A percentile compares a stretch with the other conserved stretches of the same genome.
Conservation (phyloP, 2,797 vertebrate species). For the Meda fulgida region DNA sequence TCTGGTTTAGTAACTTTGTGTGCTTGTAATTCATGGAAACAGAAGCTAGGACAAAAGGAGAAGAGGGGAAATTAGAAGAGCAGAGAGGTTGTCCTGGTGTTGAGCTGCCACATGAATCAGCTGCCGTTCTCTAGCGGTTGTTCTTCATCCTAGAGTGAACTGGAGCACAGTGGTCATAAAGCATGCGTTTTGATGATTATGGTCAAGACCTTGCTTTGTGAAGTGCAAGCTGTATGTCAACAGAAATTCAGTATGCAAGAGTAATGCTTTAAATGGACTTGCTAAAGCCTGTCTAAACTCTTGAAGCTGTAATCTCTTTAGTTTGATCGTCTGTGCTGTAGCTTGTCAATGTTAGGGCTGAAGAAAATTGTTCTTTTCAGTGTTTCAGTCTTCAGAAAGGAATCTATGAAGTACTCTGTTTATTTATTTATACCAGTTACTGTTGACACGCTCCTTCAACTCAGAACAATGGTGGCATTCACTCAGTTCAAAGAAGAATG, state of each 20-base stretch:
- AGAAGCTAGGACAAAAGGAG: conserved; percentile 5
- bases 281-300: neutral
- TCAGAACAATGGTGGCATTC: conserved; percentile 28
- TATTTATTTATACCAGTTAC: conserved; percentile 29
- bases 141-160: conserved; percentile 21
- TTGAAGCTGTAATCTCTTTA: neutral
- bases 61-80: conserved; percentile 6
- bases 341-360: neutral
- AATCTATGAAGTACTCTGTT: conserved; percentile 23
- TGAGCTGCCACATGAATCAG: conserved; percentile 42
- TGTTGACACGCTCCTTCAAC: conserved; percentile 43
- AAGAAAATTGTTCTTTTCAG: neutral
- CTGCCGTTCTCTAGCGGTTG: conserved; percentile 37
- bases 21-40: conserved; percentile 16
- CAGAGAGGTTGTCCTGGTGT: neutral
- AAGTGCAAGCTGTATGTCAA: conserved; percentile 31
- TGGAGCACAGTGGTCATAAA: conserved; percentile 35
- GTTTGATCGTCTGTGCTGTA: conserved; percentile 7
- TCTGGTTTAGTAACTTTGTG: conserved; percentile 19
- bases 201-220: conserved; percentile 32
- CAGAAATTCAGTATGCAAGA: conserved; percentile 29
- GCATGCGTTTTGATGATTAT: conserved; percentile 13
- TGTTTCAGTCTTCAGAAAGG: neutral
- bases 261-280: conserved; percentile 6
- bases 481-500: conserved; percentile 18